A percentile compares a stretch with the other conserved stretches of the same genome.
These are phyloP conservation scores for Platypus cylindrus DNA, from an alignment of 2,888 invertebrate species.

Conservation along the genomic window DNA sequence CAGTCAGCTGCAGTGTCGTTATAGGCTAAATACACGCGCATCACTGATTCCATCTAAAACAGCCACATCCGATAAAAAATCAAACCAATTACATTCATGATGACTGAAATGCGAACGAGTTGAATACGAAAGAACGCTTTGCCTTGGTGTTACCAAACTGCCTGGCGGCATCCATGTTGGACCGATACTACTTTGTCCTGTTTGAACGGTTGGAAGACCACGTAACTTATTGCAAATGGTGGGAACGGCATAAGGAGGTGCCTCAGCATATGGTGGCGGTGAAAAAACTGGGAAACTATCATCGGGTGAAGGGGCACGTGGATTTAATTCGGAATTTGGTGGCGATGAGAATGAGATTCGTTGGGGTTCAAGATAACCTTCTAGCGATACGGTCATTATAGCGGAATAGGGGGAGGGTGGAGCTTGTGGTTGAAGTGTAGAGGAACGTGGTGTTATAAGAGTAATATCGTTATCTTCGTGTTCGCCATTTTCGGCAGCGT, in stretches of 20 bases:
- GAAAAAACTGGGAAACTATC: constrained; percentile 79
- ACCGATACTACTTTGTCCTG: constrained; percentile 36
- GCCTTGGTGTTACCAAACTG: constrained; percentile 45
- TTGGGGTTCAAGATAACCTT: constrained; percentile 74
- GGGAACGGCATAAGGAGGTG: constrained; percentile 32
- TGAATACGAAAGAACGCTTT: constrained; percentile 64
- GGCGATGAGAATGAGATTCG: constrained; percentile 72
- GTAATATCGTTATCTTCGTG: constrained; percentile 28
- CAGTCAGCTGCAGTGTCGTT: too few species aligned
- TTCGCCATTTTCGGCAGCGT: too few species aligned
- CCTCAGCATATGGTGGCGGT: constrained; percentile 55
- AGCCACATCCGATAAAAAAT: constrained; percentile 4
- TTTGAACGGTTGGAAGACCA: constrained; percentile 21
- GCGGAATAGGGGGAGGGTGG: constrained; percentile 75
- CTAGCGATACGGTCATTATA: constrained; percentile 70
- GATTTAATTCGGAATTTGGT: constrained; percentile 57
- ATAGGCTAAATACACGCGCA: constrained; percentile 8
- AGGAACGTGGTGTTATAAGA: constrained; percentile 41
- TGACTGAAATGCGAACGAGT: constrained; percentile 68
- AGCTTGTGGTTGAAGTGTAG: constrained; percentile 37
- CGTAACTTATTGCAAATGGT: constrained; percentile 27
- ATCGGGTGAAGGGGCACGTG: constrained; percentile 56
- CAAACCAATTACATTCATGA: constrained; percentile 72
- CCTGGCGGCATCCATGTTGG: constrained; percentile 43
- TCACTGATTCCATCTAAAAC: constrained; percentile 5